Evolutionary conservation across 1,140 invertebrate genomes (phyloP), one percentile per base, ranked within the genome.

Genomic region (Scaptomyza pallida): DNA sequence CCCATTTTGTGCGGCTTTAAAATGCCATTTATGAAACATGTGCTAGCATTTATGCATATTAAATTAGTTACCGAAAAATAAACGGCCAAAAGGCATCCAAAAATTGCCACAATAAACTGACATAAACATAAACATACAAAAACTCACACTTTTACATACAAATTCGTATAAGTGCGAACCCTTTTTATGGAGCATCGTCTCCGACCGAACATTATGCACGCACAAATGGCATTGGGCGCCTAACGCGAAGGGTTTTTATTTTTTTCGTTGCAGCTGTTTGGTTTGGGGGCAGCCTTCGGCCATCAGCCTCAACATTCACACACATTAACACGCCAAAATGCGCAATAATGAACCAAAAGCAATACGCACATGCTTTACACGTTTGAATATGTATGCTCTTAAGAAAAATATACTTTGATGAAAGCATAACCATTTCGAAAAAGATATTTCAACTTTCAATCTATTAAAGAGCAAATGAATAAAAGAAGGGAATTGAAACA

Each of bases 11-110:
- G 69, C 72, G 62, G 82, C 82, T 88, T 86, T 88, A 86, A 81
- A 86, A 78, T 88, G 70, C 78, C 82, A 78, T 81, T 88, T 85
- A 88, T 86, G 82, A 88, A 85, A 81, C 81, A 86, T 86, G 81
- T 86, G 82, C 78, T 72, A 76, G 81, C 81, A 86, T 86, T 86
- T 86, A 86, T 86, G 81, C 81, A 86, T 86, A 86, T 86, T 88
- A 86, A 88, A 86, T 86, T 88, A 88, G 81, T 78, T 64, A 65
- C 74, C 52, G 37, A 65, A 51, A 88, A 78, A 81, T 88, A 86
- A 88, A 81, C 78, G 76, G 72, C 63, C 76, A 67, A 71, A 64
- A 75, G 55, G 51, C 67, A 56, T 44, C 54, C 57, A 64, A 74
- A 64, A 74, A 74, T 59, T 60, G 72, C 56, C 52, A 71, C 52